Base-by-base conservation (phyloP, 2,113 vertebrate genomes). In the Erinaceus europaeus region DNA sequence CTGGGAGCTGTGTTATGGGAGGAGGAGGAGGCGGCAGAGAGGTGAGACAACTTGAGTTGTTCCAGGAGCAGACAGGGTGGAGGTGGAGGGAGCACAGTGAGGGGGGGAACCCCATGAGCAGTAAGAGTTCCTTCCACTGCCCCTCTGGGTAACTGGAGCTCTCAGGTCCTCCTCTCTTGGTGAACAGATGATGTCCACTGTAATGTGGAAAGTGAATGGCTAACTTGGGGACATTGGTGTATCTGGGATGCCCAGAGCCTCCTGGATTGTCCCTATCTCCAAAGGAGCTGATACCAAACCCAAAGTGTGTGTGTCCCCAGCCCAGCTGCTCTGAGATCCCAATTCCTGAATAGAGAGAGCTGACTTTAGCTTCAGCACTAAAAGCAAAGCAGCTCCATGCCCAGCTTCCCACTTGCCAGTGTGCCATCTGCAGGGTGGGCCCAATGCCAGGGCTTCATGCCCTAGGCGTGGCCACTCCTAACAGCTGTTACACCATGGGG, bases 151-250 rank as follows among this genome's bases (percentile, higher is more conserved):
- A 1, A 17, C 12, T 4, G 27, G 46, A 21, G 14, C 23, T 3
- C 29, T 36, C 20, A 3, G 42, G 15, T n/a, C 44, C 27, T 50
- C 8, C 48, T 23, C 2, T 0, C 32, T 32, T 20, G 34, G 6
- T 5, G n/a, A 21, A 23, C 20, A 0, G 0, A 23, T 29, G 1
- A n/a, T 17, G n/a, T 15, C 36, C 13, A 10, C 6, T 17, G 15
- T 46, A 25, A 0, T 2, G 10, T 12, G 48, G 64, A 55, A n/a
- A 18, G 25, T 3, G 25, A 83, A 34, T 12, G 78, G n/a, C n/a
- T 57, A 17, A 36, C 6, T 5, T 46, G 55, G n/a, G 44, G 44
- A 12, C 5, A 23, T n/a, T n/a, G n/a, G n/a, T n/a, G n/a, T n/a
- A n/a, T n/a, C n/a, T n/a, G n/a, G n/a, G n/a, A n/a, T n/a, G n/a